phyloP scores from a whole-genome alignment of 2,888 invertebrate genomes.

The Melanophora roralis region DNA sequence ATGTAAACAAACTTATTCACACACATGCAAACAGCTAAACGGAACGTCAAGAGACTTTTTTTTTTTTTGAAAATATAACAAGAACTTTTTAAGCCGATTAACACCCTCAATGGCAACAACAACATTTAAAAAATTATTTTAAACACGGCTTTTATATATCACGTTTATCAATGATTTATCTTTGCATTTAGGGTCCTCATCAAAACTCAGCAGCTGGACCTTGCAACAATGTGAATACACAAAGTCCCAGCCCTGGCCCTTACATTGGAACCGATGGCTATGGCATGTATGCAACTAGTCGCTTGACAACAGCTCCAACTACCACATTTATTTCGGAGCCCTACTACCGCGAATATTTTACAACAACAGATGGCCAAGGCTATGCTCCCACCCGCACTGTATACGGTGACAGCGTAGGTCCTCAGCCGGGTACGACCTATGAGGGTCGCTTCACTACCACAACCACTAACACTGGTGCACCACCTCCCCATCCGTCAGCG shows the following conservation, averaged over 20 bases:
- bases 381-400: constrained; percentile 75
- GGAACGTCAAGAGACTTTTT: constrained; percentile 4
- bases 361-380: constrained; percentile 78
- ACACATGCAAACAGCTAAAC: neutral
- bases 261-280: constrained; percentile 76
- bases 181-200: constrained; percentile 70
- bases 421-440: constrained; percentile 74
- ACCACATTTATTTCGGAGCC: constrained; percentile 83
- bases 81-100: constrained; percentile 35
- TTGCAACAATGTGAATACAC: constrained; percentile 74
- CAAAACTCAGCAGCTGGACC: constrained; percentile 65
- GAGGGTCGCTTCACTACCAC: constrained; percentile 75
- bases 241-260: constrained; percentile 77
- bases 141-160: neutral
- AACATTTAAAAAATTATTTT: neutral
- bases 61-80: neutral
- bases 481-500: constrained; percentile 63
- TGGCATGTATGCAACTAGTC: constrained; percentile 76
- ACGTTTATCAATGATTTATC: constrained; percentile 5
- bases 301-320: constrained; percentile 73
- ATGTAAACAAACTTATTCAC: neutral
- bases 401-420: constrained; percentile 75
- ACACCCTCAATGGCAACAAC: constrained; percentile 14
- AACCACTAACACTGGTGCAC: constrained; percentile 65
- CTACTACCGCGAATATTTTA: constrained; percentile 87